Evolutionary conservation across 2,888 invertebrate species (phyloP), one percentile per base, ranked within the genome.

Genomic region (Parnassius mnemosyne): DNA sequence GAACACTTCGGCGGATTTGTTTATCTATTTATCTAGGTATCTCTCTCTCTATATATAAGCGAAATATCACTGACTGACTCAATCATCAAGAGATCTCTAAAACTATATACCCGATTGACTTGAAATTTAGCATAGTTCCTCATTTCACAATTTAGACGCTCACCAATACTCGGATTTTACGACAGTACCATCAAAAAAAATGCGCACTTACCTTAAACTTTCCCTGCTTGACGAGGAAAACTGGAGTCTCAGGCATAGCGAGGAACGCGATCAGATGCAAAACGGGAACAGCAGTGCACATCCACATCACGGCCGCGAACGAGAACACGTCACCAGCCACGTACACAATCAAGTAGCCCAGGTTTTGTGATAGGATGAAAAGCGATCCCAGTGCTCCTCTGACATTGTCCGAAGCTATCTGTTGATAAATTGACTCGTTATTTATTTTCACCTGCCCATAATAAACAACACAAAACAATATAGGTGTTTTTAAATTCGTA

Each of bases 191-290:
- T 20, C 1, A 20, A 20, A 20, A 20, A 20, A 20, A 25, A 25
- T 7, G 43, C 5, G 46, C 71, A 16, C 49, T 5, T n/a, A 92
- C 92, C 84, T 86, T 75, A 3, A 85, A 73, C 56, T 88, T 89
- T 3, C 90, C 89, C 61, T 89, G 87, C 49, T 92, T 89, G 12
- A 92, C 80, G 2, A 91, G 74, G 69, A 90, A 91, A 12, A 89
- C 89, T 0, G 92, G 92, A 0, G 92, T 91, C 68, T 92, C 92
- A 0, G 92, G 92, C 89, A 91, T 89, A 3, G 82, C 80, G 0
- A 89, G 68, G 74, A 90, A 91, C 0, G 77, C 75, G 0, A 89
- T 44, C 1, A 89, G 66, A 57, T 90, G 90, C 5, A 87, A 64
- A 2, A 82, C 78, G 0, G 91, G 91, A 3, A 91, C 85, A 0